Conservation (phyloP, 2,888 invertebrate genomes). For the Dicranocentrus wangi region DNA sequence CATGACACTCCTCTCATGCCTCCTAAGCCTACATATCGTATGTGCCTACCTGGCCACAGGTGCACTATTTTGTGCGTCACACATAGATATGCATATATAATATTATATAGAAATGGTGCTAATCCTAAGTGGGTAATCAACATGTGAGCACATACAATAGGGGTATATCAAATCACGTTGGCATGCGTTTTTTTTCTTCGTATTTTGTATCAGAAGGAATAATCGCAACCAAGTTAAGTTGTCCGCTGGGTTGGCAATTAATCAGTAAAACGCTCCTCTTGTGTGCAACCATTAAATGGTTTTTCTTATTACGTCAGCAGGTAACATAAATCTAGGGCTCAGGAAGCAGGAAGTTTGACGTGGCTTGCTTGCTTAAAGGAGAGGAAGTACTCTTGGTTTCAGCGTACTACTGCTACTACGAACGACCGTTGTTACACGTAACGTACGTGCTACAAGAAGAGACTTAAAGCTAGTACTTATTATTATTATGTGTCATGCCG, state of each 20-base stretch:
- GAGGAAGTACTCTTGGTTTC: conserved; percentile 29
- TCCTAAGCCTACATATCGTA: too few relatives aligned
- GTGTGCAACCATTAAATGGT: conserved; percentile 20
- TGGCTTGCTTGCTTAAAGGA: conserved; percentile 20
- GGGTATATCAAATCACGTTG: background rate
- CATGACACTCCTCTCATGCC: background rate
- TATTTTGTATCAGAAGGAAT: conserved; percentile 8
- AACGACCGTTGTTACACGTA: too few relatives aligned
- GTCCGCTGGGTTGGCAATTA: conserved; percentile 50
- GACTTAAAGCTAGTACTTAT: conserved; percentile 20
- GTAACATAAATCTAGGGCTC: conserved; percentile 54
- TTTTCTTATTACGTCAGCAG: conserved; percentile 14
- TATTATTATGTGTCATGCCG: conserved; percentile 38
- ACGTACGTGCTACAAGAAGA: background rate
- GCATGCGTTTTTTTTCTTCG: background rate
- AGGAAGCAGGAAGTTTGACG: conserved; percentile 63
- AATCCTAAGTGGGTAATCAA: too few relatives aligned
- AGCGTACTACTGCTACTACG: background rate
- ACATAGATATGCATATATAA: too few relatives aligned
- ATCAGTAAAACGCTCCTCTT: conserved; percentile 31
- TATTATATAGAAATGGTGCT: too few relatives aligned
- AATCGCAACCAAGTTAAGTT: conserved; percentile 13
- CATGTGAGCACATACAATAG: background rate
- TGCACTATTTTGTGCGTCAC: too few relatives aligned
- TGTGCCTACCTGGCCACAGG: too few relatives aligned